Evolutionary conservation across 2,888 invertebrate species (phyloP), one percentile per base, ranked within the genome.

Genomic region (Mycogona germanica): DNA sequence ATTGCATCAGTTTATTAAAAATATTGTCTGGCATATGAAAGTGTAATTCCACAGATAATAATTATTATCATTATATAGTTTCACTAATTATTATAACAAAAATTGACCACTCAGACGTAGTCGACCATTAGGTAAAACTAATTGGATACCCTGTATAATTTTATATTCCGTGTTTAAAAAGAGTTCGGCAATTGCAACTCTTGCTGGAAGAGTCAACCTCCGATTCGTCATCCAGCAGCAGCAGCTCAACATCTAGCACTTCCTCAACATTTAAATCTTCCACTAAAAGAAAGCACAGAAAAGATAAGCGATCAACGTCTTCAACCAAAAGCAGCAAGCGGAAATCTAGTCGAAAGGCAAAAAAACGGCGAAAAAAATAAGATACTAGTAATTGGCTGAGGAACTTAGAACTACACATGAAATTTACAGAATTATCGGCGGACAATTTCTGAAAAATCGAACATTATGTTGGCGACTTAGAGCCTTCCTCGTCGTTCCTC

Each of bases 401-500:
- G n/a, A n/a, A n/a, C n/a, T n/a, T n/a, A n/a, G n/a, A n/a, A n/a
- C n/a, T n/a, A n/a, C n/a, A n/a, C n/a, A n/a, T n/a, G n/a, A n/a
- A n/a, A n/a, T n/a, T n/a, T n/a, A n/a, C n/a, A n/a, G n/a, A n/a
- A n/a, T n/a, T n/a, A n/a, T n/a, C n/a, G n/a, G n/a, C n/a, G n/a
- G n/a, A n/a, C n/a, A n/a, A n/a, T n/a, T n/a, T n/a, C n/a, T n/a
- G n/a, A n/a, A 35, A 12, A n/a, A 35, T 35, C 35, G n/a, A 12
- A 88, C 77, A 65, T 87, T 84, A 74, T 83, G 87, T 41, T 61
- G 62, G 55, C 61, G 57, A 58, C 76, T 67, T 61, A 62, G 55
- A 63, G 58, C 59, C 76, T 67, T 30, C 82, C 82, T 37, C 75
- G 73, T 51, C 86, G 72, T 67, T 87, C 86, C 46, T 74, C 64